Evolutionary conservation across 2,888 invertebrate species (phyloP).

Genomic region (Perizoma affinitatum): DNA sequence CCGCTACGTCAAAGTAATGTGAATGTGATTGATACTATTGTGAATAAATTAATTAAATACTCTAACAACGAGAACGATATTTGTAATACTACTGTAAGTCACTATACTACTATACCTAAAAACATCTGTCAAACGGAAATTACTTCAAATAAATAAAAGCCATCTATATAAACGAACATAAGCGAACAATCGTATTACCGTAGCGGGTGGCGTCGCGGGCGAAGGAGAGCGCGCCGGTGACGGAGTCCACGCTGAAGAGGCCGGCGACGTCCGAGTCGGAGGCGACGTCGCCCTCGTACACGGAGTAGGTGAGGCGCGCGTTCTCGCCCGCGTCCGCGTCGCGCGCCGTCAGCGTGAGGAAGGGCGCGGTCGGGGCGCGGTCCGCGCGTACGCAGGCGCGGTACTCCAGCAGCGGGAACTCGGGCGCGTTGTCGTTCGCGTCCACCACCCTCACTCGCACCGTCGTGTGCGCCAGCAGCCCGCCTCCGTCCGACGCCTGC

Average conservation of each 20-base stretch:
- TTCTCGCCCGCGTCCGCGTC: conserved; percentile 91
- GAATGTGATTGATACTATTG: too few species aligned
- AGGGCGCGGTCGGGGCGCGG: conserved; percentile 60
- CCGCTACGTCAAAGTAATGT: too few species aligned
- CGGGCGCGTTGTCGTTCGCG: conserved; percentile 92
- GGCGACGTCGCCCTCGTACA: conserved; percentile 87
- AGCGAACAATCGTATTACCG: conserved; percentile 46
- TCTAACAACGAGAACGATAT: too few species aligned
- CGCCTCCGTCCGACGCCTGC: conserved; percentile 92
- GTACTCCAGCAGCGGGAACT: conserved; percentile 90
- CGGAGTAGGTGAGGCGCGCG: conserved; percentile 89
- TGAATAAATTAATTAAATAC: too few species aligned
- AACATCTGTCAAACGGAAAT: too few species aligned
- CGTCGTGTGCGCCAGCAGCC: conserved; percentile 89
- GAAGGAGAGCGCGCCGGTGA: too few species aligned
- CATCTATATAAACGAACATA: too few species aligned
- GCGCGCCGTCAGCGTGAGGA: conserved; percentile 82
- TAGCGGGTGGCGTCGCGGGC: conserved; percentile 82
- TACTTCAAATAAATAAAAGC: background rate
- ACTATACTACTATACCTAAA: too few species aligned
- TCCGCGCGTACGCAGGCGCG: conserved; percentile 87
- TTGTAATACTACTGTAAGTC: too few species aligned
- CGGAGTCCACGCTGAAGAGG: too few species aligned
- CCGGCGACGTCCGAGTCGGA: conserved; percentile 86
- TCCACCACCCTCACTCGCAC: conserved; percentile 92